phyloP scores from a whole-genome alignment of 2,113 vertebrate genomes.

The Salminus brasiliensis region DNA sequence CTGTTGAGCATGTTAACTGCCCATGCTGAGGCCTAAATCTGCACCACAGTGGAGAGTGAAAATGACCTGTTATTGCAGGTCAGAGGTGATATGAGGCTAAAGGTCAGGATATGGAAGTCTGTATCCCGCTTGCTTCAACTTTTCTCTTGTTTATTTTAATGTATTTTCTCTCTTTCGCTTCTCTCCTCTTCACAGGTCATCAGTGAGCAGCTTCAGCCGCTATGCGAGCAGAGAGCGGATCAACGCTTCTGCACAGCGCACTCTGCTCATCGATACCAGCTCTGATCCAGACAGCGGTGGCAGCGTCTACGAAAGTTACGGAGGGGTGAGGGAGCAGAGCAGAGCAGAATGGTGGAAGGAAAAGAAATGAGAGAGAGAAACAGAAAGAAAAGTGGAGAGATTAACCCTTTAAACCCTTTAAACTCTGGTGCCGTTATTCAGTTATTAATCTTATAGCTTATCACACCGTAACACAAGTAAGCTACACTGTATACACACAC shows the following conservation, averaged over 20 bases:
- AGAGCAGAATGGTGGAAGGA: neutral
- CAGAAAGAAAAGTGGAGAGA: neutral
- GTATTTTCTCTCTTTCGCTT: neutral
- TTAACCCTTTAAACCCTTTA: neutral
- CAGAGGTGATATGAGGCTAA: neutral
- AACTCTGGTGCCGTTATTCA: too few species aligned
- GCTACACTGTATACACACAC: too few species aligned
- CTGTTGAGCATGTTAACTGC: too few species aligned
- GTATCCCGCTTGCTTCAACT: neutral
- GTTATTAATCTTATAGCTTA: too few species aligned
- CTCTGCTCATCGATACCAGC: constrained; percentile 74
- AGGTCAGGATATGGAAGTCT: neutral
- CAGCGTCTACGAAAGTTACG: constrained; percentile 70
- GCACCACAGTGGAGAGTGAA: too few species aligned
- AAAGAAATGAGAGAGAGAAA: neutral
- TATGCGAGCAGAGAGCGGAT: constrained; percentile 71
- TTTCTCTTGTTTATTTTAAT: too few species aligned
- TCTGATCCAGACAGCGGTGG: constrained; percentile 71
- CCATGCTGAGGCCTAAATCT: neutral
- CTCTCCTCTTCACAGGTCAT: constrained; percentile 51
- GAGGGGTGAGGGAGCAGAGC: constrained; percentile 61
- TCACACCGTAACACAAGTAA: too few species aligned
- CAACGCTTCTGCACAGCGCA: constrained; percentile 67
- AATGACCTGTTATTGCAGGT: neutral
- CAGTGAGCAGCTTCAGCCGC: constrained; percentile 65